Evolutionary conservation across 2,113 vertebrate genomes (phyloP).

Genomic region (Upupa epops): DNA sequence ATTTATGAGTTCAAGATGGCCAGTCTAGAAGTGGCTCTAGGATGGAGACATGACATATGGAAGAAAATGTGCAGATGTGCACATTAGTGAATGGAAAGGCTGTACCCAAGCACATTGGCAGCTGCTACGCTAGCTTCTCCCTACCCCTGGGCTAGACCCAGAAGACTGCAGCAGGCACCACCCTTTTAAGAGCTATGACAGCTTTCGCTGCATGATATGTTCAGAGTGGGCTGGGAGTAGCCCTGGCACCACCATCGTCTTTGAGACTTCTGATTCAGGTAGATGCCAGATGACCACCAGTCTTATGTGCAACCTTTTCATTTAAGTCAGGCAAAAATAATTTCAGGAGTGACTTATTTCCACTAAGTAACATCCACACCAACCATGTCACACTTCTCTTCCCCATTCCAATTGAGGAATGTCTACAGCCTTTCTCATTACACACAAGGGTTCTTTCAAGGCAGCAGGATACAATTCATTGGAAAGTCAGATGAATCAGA

Average conservation of each 20-base stretch:
- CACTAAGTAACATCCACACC: neutral
- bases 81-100: neutral
- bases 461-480: neutral
- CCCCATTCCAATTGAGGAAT: neutral
- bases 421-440: neutral
- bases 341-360: neutral
- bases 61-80: neutral
- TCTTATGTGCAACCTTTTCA: neutral
- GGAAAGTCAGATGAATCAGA: neutral
- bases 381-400: neutral
- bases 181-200: neutral
- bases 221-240: neutral
- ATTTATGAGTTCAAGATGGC: neutral
- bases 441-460: neutral
- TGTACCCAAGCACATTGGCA: neutral
- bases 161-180: neutral
- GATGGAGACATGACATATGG: neutral
- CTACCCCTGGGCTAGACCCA: neutral
- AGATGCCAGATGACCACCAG: neutral
- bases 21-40: neutral
- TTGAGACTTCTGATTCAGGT: neutral
- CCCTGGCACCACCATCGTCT: neutral
- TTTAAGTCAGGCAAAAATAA: slow-evolving; percentile 1
- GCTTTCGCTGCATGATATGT: neutral
- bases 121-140: neutral